Evolutionary conservation across 2,888 invertebrate genomes (phyloP).

Genomic region (Azorinus chamasolen): DNA sequence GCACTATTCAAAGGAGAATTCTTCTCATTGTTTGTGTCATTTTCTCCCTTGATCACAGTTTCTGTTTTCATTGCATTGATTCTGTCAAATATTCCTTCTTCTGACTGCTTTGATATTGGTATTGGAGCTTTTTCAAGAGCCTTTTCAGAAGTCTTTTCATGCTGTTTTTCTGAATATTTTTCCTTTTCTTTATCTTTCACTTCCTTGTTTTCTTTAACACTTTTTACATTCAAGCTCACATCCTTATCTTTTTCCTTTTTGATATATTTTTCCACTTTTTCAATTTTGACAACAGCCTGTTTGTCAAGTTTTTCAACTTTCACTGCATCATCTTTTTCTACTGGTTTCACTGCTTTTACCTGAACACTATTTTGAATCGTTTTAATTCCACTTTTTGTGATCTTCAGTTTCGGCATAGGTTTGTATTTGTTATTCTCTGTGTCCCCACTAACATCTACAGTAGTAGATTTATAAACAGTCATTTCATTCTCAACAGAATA

Average conservation of each 20-base stretch:
- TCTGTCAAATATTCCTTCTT: slow-evolving; percentile 65
- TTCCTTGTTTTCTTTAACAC: background rate
- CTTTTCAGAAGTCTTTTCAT: slow-evolving; percentile 21
- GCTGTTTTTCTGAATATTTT: slow-evolving; percentile 23
- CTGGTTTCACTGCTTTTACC: slow-evolving; percentile 41
- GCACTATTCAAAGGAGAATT: slow-evolving; percentile 18
- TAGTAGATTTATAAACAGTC: slow-evolving; percentile 75
- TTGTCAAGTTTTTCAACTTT: slow-evolving; percentile 28
- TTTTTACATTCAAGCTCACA: too few relatives aligned
- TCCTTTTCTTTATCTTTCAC: slow-evolving; percentile 40
- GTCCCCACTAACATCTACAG: slow-evolving; percentile 73
- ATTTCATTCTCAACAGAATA: slow-evolving; percentile 69
- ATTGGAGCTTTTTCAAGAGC: slow-evolving; percentile 7
- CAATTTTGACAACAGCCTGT: slow-evolving; percentile 50
- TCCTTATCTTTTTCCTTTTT: slow-evolving; percentile 6
- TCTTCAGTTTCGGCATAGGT: slow-evolving; percentile 80
- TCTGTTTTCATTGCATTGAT: slow-evolving; percentile 66
- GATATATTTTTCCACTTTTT: slow-evolving; percentile 48
- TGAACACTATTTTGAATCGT: slow-evolving; percentile 60
- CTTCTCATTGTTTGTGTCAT: slow-evolving; percentile 14
- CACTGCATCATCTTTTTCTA: slow-evolving; percentile 4
- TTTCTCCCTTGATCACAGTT: slow-evolving; percentile 33
- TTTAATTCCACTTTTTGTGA: slow-evolving; percentile 71
- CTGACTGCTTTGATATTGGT: slow-evolving; percentile 27
- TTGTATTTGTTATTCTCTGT: slow-evolving; percentile 53